A percentile compares a stretch with the other conserved stretches of the same genome.
Conservation (phyloP, 2,797 vertebrate genomes). For the Falco peregrinus region DNA sequence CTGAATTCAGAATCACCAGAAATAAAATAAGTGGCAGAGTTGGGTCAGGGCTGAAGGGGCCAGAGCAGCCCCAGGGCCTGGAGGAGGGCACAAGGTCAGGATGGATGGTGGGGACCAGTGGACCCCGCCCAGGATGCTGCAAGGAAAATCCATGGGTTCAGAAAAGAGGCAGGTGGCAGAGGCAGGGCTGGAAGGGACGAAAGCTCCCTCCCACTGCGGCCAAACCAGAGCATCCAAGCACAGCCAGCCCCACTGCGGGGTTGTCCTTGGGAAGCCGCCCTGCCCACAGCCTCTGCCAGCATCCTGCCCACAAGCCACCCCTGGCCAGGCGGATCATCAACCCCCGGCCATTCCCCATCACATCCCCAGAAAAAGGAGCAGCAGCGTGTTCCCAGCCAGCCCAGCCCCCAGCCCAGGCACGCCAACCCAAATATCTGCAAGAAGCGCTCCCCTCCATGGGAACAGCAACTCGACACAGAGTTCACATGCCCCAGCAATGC, state of each 20-base stretch:
- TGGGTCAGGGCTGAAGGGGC: background rate
- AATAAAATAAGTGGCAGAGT: accelerated
- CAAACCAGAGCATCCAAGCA: background rate
- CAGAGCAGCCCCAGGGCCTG: accelerated
- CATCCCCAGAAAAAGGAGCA: constrained; percentile 29
- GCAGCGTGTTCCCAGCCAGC: constrained; percentile 25
- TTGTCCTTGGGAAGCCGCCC: background rate
- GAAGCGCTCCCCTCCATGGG: constrained; percentile 58
- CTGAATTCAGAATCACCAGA: background rate
- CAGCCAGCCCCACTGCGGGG: accelerated
- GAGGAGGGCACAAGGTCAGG: background rate
- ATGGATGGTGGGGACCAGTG: background rate
- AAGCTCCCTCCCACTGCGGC: background rate
- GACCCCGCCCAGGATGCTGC: background rate
- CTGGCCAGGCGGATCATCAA: background rate
- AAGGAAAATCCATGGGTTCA: background rate
- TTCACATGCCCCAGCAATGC: constrained; percentile 61
- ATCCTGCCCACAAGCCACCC: background rate
- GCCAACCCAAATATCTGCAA: constrained; percentile 65
- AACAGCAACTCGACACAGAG: background rate
- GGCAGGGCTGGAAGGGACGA: background rate
- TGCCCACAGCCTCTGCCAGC: background rate
- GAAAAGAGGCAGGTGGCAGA: background rate
- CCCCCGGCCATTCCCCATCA: background rate
- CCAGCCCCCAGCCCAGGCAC: constrained; percentile 56